Evolutionary conservation across 2,888 invertebrate genomes (phyloP).

Genomic region (Brachylomia viminalis): DNA sequence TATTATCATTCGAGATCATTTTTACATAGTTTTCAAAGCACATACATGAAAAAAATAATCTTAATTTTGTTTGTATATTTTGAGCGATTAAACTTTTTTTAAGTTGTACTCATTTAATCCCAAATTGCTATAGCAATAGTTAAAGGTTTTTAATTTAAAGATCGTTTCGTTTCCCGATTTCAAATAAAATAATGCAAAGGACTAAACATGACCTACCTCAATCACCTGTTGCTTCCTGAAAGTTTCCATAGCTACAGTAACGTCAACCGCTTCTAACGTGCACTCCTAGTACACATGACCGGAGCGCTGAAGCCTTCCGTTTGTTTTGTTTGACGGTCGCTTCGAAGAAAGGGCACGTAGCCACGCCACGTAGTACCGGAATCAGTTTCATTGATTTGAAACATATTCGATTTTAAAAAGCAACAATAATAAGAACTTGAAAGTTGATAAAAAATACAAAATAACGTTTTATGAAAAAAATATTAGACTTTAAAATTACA

Average conservation of each 20-base stretch:
- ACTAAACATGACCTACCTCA: neutral
- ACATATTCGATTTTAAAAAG: neutral
- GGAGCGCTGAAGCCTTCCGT: constrained; percentile 17
- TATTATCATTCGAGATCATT: too few relatives aligned
- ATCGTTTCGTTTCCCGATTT: neutral
- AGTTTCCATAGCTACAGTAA: neutral
- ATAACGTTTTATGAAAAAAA: neutral
- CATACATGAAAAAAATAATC: neutral
- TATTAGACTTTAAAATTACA: neutral
- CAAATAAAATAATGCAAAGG: neutral
- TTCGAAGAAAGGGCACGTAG: neutral
- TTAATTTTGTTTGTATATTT: neutral
- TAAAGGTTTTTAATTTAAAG: neutral
- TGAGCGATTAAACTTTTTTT: neutral
- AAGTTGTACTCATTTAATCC: neutral
- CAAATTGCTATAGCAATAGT: neutral
- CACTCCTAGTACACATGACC: neutral
- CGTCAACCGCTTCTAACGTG: neutral
- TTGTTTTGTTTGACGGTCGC: constrained; percentile 4
- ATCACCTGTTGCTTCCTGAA: neutral
- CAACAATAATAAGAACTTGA: neutral
- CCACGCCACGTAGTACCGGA: neutral
- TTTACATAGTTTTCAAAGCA: neutral
- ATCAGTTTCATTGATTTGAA: neutral
- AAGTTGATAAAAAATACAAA: neutral